These are phyloP conservation scores for Pygocentrus nattereri DNA, from an alignment of 2,797 vertebrate species.

Conservation along the genomic window DNA sequence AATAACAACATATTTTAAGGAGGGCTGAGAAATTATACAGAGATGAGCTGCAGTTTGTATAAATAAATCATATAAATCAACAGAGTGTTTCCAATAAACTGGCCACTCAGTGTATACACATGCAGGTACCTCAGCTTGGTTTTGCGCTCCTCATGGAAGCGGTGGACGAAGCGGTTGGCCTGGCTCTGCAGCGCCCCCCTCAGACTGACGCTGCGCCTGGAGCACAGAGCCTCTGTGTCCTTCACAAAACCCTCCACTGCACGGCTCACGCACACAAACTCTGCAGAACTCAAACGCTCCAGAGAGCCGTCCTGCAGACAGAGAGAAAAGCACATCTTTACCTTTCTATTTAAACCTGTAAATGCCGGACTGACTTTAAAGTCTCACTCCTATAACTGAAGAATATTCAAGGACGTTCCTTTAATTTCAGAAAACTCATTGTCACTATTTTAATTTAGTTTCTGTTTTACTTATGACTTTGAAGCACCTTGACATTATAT, in stretches of 20 bases:
- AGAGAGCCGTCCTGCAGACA: slow-evolving; percentile 89
- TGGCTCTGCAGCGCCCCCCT: slow-evolving; percentile 95
- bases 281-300: slow-evolving; percentile 91
- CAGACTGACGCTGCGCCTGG: slow-evolving; percentile 89
- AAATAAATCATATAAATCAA: no score
- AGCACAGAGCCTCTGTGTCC: slow-evolving; percentile 90
- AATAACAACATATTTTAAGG: no score
- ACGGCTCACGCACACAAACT: slow-evolving; percentile 92
- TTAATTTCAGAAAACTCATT: no score
- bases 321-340: neutral
- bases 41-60: no score
- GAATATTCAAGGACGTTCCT: no score
- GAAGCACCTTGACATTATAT: no score
- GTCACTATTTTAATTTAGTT: no score
- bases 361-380: no score
- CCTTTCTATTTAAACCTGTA: no score
- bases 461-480: no score
- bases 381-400: no score
- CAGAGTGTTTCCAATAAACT: neutral
- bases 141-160: slow-evolving; percentile 97
- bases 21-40: no score
- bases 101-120: neutral
- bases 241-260: slow-evolving; percentile 89
- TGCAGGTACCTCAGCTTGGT: slow-evolving; percentile 89
- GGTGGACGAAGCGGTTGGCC: slow-evolving; percentile 94